Conservation (phyloP, 2,113 vertebrate species). For the Passer domesticus region DNA sequence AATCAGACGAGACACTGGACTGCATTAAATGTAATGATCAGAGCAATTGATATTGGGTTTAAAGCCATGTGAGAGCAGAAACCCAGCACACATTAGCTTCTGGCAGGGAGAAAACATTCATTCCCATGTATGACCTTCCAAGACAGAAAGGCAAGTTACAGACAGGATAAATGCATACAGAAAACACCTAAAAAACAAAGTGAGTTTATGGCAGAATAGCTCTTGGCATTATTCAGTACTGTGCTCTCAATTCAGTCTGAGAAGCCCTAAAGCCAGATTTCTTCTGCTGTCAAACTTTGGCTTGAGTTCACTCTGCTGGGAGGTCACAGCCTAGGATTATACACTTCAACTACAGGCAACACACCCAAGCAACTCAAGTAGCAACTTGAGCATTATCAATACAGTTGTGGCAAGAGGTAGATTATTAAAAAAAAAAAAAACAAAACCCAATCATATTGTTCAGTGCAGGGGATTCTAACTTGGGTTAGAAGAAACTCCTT, state of each 20-base stretch:
- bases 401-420: not conserved
- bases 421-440: not conserved
- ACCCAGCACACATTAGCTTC: not conserved
- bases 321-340: not conserved
- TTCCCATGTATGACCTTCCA: not conserved
- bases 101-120: not conserved
- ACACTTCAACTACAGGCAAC: not conserved
- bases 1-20: not conserved
- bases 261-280: slow-evolving; percentile 18
- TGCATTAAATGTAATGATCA: not conserved
- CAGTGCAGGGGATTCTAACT: not conserved
- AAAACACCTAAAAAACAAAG: not conserved
- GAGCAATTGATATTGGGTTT: not conserved
- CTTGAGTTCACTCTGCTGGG: not conserved
- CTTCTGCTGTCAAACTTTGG: slow-evolving; percentile 16
- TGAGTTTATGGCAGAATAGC: not conserved
- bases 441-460: not conserved
- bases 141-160: not conserved
- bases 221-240: slow-evolving; percentile 26
- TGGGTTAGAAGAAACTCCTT: not conserved
- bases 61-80: not conserved
- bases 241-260: not conserved
- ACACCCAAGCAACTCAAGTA: not conserved
- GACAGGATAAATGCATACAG: not conserved
- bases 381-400: not conserved